phyloP scores from a whole-genome alignment of 2,888 invertebrate species.

The Melipona beecheii region DNA sequence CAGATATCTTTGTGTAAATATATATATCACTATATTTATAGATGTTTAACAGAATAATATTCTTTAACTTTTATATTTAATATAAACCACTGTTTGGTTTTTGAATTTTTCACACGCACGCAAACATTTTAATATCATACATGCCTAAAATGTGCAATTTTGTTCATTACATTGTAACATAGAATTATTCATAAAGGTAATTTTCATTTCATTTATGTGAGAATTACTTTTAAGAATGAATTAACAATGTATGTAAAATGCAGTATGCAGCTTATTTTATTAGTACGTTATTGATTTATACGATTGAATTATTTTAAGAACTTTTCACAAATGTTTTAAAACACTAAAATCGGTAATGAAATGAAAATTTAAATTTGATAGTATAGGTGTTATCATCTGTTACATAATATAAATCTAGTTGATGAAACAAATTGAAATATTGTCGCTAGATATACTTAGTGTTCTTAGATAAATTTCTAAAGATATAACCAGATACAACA shows the following conservation, averaged over 20 bases:
- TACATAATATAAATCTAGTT: constrained; percentile 30
- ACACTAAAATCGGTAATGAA: constrained; percentile 36
- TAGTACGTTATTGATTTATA: constrained; percentile 41
- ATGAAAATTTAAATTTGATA: constrained; percentile 40
- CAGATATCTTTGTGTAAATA: constrained; percentile 29
- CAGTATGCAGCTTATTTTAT: constrained; percentile 40
- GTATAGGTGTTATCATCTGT: constrained; percentile 45
- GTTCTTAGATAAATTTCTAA: constrained; percentile 49
- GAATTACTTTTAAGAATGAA: constrained; percentile 43
- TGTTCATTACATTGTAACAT: constrained; percentile 44
- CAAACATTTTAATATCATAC: constrained; percentile 52
- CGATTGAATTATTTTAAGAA: constrained; percentile 26
- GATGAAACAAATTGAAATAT: constrained; percentile 34
- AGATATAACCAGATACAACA: constrained; percentile 36
- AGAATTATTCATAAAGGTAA: constrained; percentile 37
- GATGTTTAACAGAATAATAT: constrained; percentile 7
- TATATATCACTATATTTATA: constrained; percentile 21
- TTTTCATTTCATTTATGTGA: constrained; percentile 31
- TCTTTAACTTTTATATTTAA: constrained; percentile 22
- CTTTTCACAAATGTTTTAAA: constrained; percentile 25
- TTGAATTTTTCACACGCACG: constrained; percentile 34
- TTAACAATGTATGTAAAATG: constrained; percentile 3
- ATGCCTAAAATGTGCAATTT: constrained; percentile 60
- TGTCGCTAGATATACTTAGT: constrained; percentile 36
- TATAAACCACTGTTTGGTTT: constrained; percentile 34